A percentile compares a stretch with the other conserved stretches of the same genome.
These are phyloP conservation scores for Campoplex nolae DNA, from an alignment of 2,888 invertebrate species.

Conservation along the genomic window DNA sequence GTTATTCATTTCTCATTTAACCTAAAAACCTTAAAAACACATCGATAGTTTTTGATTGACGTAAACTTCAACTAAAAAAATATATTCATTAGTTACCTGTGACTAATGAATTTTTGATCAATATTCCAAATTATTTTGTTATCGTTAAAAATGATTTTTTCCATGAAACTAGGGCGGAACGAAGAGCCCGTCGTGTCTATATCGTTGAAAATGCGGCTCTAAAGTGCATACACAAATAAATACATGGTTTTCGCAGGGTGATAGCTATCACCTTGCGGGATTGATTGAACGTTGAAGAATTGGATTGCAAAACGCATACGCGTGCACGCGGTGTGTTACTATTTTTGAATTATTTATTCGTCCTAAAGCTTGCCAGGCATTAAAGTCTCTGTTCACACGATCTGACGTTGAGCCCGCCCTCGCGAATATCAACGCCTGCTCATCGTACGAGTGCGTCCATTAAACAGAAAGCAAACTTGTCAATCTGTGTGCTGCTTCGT, in stretches of 20 bases:
- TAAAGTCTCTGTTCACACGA: slow-evolving; percentile 15
- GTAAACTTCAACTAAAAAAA: background rate
- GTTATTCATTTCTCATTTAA: no score
- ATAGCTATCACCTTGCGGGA: slow-evolving; percentile 34
- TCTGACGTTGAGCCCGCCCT: slow-evolving; percentile 1
- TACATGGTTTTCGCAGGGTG: slow-evolving; percentile 6
- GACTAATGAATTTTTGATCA: background rate
- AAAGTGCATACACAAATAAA: background rate
- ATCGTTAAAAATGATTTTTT: background rate
- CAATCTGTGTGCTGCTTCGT: background rate
- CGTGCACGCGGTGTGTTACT: background rate
- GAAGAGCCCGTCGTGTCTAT: no score
- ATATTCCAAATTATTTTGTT: background rate
- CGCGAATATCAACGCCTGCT: background rate
- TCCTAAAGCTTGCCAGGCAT: slow-evolving; percentile 25
- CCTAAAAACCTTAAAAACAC: background rate
- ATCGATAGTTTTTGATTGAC: no score
- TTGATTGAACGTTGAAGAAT: slow-evolving; percentile 24
- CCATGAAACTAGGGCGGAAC: background rate
- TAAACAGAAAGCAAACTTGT: background rate
- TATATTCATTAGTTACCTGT: background rate
- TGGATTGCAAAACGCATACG: slow-evolving; percentile 34
- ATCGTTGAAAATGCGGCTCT: background rate
- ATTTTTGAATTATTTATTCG: slow-evolving; percentile 43
- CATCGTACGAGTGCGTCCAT: background rate